Conservation (phyloP, 2,113 vertebrate genomes). For the Sebastes schlegelii region DNA sequence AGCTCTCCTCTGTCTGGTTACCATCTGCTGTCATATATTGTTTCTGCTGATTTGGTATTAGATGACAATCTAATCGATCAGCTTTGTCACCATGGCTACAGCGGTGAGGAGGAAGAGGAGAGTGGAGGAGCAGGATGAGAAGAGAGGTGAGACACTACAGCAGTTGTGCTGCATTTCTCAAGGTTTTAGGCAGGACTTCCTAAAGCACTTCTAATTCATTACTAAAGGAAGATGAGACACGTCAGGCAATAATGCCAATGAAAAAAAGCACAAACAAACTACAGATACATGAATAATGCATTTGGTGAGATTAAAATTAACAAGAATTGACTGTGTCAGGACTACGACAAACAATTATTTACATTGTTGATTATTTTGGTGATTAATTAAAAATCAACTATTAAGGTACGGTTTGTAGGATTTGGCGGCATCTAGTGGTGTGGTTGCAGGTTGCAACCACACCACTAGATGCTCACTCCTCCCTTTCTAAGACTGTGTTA, state of each 20-base stretch:
- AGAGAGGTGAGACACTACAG: slow-evolving; percentile 4
- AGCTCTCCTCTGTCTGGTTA: slow-evolving; percentile 87
- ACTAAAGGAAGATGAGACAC: neutral
- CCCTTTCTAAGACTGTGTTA: too few species aligned
- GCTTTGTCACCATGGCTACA: slow-evolving; percentile 89
- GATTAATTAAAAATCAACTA: neutral
- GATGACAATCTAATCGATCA: slow-evolving; percentile 92
- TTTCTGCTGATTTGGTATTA: slow-evolving; percentile 90
- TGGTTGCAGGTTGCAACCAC: too few species aligned
- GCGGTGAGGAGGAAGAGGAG: slow-evolving; percentile 27
- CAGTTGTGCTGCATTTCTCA: neutral
- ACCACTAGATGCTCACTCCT: too few species aligned
- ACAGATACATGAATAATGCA: too few species aligned
- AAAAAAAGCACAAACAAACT: too few species aligned
- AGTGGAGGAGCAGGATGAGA: neutral
- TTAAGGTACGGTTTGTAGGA: too few species aligned
- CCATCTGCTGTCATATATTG: slow-evolving; percentile 88
- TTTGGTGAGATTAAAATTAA: too few species aligned
- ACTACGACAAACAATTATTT: neutral
- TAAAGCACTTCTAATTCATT: neutral
- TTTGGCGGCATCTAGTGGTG: too few species aligned
- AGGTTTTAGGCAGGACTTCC: slow-evolving; percentile 3
- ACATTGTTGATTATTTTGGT: neutral
- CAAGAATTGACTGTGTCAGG: too few species aligned
- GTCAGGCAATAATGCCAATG: too few species aligned